Evolutionary conservation across 1,140 invertebrate genomes (phyloP).

Genomic region (Nixonia krombeini): DNA sequence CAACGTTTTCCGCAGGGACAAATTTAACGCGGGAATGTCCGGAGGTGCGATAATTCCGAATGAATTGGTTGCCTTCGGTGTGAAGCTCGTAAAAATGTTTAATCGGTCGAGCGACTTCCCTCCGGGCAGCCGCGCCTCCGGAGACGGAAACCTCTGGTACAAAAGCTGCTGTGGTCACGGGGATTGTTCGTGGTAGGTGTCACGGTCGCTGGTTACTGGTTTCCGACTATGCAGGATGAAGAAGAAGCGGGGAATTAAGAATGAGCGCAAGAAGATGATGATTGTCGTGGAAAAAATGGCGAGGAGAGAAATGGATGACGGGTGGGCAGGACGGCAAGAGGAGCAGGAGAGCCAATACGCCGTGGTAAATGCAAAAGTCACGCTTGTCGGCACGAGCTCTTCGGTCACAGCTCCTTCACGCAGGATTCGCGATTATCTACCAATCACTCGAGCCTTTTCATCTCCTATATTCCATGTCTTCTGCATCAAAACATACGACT

Average conservation of each 20-base stretch:
- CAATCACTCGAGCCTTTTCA: slow-evolving; percentile 38
- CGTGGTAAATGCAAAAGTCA: slow-evolving; percentile 54
- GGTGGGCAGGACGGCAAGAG: slow-evolving; percentile 38
- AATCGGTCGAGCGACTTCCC: not conserved
- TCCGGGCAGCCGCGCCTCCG: slow-evolving; percentile 5
- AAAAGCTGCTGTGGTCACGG: slow-evolving; percentile 34
- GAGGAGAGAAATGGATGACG: slow-evolving; percentile 41
- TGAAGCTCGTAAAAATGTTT: slow-evolving; percentile 25
- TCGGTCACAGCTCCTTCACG: slow-evolving; percentile 62
- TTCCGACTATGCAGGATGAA: slow-evolving; percentile 27
- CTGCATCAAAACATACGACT: slow-evolving; percentile 35
- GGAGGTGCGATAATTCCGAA: too few species aligned
- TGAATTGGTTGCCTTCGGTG: too few species aligned
- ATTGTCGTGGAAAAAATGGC: slow-evolving; percentile 18
- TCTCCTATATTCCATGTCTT: slow-evolving; percentile 30
- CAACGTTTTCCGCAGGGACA: too few species aligned
- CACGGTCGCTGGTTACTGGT: slow-evolving; percentile 51
- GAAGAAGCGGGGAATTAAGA: slow-evolving; percentile 47
- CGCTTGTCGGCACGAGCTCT: slow-evolving; percentile 68
- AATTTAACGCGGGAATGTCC: too few species aligned
- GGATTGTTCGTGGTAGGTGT: slow-evolving; percentile 58
- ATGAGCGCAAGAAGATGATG: slow-evolving; percentile 40
- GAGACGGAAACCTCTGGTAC: slow-evolving; percentile 21
- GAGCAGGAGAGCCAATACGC: slow-evolving; percentile 40
- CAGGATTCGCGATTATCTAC: slow-evolving; percentile 65